Evolutionary conservation across 2,888 invertebrate genomes (phyloP).

Genomic region (Antheraea yamamai): DNA sequence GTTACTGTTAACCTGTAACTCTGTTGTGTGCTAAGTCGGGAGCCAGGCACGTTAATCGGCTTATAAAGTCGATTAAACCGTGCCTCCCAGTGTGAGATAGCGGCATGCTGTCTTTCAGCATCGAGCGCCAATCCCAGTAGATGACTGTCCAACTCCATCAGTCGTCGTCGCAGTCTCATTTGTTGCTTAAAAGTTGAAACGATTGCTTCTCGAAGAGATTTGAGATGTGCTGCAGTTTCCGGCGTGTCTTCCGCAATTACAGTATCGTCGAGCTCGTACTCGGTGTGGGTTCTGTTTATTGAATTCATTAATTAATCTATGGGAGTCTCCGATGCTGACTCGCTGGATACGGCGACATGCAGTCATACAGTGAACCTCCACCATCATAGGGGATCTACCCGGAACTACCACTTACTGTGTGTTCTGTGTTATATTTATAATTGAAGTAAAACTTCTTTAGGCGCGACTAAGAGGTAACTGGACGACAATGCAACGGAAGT

Average conservation of each 20-base stretch:
- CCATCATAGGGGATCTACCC: too few relatives aligned
- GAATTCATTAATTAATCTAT: slow-evolving; percentile 6
- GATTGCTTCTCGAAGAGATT: slow-evolving; percentile 90
- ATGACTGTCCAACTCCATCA: slow-evolving; percentile 96
- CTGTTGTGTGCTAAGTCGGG: slow-evolving; percentile 83
- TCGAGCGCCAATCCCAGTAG: slow-evolving; percentile 93
- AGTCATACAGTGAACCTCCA: too few relatives aligned
- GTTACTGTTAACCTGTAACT: slow-evolving; percentile 73
- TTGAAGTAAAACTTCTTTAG: too few relatives aligned
- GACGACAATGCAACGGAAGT: too few relatives aligned
- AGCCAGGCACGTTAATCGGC: slow-evolving; percentile 79
- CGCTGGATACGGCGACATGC: too few relatives aligned
- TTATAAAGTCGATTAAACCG: slow-evolving; percentile 89
- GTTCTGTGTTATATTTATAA: too few relatives aligned
- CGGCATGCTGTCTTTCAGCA: slow-evolving; percentile 92
- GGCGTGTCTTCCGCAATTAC: slow-evolving; percentile 55
- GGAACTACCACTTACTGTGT: too few relatives aligned
- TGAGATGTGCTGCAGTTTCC: slow-evolving; percentile 76
- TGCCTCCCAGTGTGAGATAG: slow-evolving; percentile 95
- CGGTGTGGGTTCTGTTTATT: slow-evolving; percentile 62
- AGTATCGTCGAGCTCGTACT: slow-evolving; percentile 39
- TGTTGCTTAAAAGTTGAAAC: slow-evolving; percentile 95
- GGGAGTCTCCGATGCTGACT: too few relatives aligned
- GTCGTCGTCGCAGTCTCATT: slow-evolving; percentile 92
- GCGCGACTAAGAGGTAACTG: too few relatives aligned